Conservation (phyloP, 1,140 invertebrate genomes). For the Zaprionus africanus region DNA sequence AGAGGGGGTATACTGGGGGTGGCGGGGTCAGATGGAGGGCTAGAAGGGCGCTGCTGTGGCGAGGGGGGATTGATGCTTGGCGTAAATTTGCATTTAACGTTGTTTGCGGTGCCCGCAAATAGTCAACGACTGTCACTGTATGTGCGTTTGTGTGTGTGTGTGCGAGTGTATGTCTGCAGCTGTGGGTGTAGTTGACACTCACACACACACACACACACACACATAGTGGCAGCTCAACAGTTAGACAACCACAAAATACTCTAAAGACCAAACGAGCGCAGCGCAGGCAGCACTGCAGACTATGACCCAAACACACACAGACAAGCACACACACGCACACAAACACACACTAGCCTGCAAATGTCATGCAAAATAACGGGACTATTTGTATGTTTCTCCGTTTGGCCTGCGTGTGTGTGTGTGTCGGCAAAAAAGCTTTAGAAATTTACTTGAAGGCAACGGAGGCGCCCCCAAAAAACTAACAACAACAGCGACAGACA, state of each 20-base stretch:
- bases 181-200: constrained; percentile 14
- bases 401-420: constrained; percentile 7
- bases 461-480: constrained; percentile 57
- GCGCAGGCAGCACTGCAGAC: constrained; percentile 20
- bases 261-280: constrained; percentile 53
- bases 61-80: constrained; percentile 34
- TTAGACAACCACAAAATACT: constrained; percentile 60
- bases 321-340: constrained; percentile 24
- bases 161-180: constrained; percentile 13
- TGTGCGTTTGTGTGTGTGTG: constrained; percentile 16
- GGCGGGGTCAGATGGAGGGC: background rate
- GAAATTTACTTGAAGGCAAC: constrained; percentile 57
- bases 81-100: constrained; percentile 83
- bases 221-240: constrained; percentile 40
- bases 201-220: constrained; percentile 22
- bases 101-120: constrained; percentile 79
- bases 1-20: background rate
- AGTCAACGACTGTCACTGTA: constrained; percentile 37
- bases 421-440: constrained; percentile 60
- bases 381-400: constrained; percentile 39
- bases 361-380: constrained; percentile 52
- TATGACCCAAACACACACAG: constrained; percentile 33
- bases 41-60: background rate
- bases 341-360: constrained; percentile 41
- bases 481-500: constrained; percentile 50